phyloP scores from a whole-genome alignment of 2,113 vertebrate species.

The Blennius ocellaris region DNA sequence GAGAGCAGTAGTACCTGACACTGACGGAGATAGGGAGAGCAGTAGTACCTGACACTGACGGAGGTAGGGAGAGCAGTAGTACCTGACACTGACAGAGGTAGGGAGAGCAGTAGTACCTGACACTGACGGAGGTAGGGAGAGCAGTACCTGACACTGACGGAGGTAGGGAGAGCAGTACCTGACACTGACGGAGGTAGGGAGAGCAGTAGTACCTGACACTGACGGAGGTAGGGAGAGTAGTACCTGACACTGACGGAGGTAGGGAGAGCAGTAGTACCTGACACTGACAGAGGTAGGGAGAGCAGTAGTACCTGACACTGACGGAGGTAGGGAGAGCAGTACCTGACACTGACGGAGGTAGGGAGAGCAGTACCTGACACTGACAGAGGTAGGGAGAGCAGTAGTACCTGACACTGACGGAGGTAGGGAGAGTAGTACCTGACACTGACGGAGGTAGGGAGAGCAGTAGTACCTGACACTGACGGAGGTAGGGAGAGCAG shows the following conservation, averaged over 20 bases:
- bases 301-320: slow-evolving; percentile 87
- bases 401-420: too few relatives aligned
- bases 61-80: slow-evolving; percentile 85
- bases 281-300: neutral
- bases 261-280: slow-evolving; percentile 69
- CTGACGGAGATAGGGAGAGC: neutral
- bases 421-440: slow-evolving; percentile 69
- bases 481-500: neutral
- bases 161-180: slow-evolving; percentile 69
- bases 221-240: neutral
- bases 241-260: slow-evolving; percentile 92
- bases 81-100: neutral
- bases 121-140: slow-evolving; percentile 92
- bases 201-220: too few relatives aligned
- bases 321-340: slow-evolving; percentile 85
- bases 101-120: slow-evolving; percentile 75
- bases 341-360: neutral
- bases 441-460: slow-evolving; percentile 92
- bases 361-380: slow-evolving; percentile 82
- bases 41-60: slow-evolving; percentile 88
- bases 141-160: too few relatives aligned
- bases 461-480: too few relatives aligned
- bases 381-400: slow-evolving; percentile 91
- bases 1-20: slow-evolving; percentile 11
- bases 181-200: slow-evolving; percentile 92